These are phyloP conservation scores for Stomorhina lunata DNA, from an alignment of 2,888 invertebrate species.

Conservation along the genomic window DNA sequence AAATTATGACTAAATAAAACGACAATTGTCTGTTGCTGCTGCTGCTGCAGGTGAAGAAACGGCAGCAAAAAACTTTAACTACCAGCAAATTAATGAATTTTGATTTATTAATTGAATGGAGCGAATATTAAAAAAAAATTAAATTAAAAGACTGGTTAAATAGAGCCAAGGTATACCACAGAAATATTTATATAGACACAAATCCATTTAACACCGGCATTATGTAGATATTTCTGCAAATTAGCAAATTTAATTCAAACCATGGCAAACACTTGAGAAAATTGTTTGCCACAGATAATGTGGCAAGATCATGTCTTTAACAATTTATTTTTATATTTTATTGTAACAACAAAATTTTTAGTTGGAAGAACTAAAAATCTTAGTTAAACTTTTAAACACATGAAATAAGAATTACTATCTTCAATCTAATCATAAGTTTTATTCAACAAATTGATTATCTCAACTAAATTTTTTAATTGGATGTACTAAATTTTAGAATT, in stretches of 20 bases:
- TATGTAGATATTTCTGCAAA: background rate
- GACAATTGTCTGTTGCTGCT: constrained; percentile 40
- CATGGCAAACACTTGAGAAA: constrained; percentile 17
- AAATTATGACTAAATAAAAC: constrained; percentile 44
- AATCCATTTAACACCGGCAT: background rate
- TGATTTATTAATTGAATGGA: constrained; percentile 55
- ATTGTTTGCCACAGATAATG: background rate
- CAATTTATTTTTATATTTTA: no score
- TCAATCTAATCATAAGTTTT: no score
- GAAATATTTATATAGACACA: background rate
- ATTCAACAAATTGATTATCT: no score
- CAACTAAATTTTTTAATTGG: no score
- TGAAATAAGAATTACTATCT: no score
- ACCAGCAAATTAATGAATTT: constrained; percentile 33
- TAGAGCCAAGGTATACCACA: constrained; percentile 60
- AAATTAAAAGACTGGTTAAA: constrained; percentile 48
- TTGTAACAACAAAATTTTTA: no score
- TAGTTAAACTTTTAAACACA: no score
- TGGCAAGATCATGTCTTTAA: background rate
- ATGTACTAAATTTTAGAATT: no score
- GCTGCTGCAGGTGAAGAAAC: background rate
- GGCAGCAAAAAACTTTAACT: constrained; percentile 10
- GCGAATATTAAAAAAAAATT: background rate
- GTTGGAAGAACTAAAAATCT: no score
- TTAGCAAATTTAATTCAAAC: constrained; percentile 40